Percentiles rank a stretch among this genome's conserved stretches.
Evolutionary conservation across 2,888 invertebrate genomes (phyloP).

Genomic region (Microctonus hyperodae): DNA sequence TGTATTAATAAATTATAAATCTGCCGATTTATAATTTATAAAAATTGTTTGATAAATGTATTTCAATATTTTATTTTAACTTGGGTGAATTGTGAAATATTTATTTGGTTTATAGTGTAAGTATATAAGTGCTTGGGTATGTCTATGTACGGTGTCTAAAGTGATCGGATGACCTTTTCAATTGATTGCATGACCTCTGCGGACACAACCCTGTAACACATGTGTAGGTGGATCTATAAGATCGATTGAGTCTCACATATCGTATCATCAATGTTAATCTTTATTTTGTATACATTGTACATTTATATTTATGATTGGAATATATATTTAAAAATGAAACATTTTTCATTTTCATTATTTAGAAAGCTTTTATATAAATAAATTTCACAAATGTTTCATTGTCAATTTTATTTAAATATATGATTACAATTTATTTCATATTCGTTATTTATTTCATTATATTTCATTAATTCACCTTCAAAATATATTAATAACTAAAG

Average conservation of each 20-base stretch:
- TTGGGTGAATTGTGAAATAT: no score
- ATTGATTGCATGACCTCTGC: conserved; percentile 10
- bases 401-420: conserved; percentile 14
- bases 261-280: conserved; percentile 4
- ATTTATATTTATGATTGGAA: neutral
- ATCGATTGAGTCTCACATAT: conserved; percentile 34
- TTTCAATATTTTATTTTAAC: no score
- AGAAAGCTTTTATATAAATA: conserved; percentile 14
- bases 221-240: conserved; percentile 1
- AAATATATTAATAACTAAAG: neutral
- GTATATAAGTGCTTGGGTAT: neutral
- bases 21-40: no score
- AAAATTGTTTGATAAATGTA: conserved; percentile 10
- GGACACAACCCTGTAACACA: neutral
- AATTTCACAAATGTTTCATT: conserved; percentile 11
- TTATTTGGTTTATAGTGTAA: no score
- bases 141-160: conserved; percentile 13
- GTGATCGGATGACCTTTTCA: conserved; percentile 35
- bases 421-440: neutral
- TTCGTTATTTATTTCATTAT: neutral
- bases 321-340: no score
- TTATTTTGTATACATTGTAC: conserved; percentile 5
- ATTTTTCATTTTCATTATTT: neutral
- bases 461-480: no score
- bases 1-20: neutral